Evolutionary conservation across 2,888 invertebrate species (phyloP).

Genomic region (Lithophane socia): DNA sequence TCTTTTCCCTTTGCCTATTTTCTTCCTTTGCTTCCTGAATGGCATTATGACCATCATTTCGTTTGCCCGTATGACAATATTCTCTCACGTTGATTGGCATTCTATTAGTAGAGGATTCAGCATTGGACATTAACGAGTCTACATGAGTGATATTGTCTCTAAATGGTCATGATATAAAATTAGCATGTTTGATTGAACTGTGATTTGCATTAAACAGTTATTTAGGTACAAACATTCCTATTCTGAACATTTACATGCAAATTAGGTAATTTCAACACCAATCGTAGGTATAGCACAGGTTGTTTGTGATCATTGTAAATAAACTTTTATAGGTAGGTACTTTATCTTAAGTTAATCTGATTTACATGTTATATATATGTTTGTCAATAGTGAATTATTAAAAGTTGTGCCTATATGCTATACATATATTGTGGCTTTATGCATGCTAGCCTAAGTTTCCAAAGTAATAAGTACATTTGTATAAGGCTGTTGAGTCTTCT

Average conservation of each 20-base stretch:
- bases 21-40: too few species aligned
- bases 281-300: conserved; percentile 15
- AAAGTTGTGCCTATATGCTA: background rate
- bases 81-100: background rate
- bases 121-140: background rate
- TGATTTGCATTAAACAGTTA: conserved; percentile 53
- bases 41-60: background rate
- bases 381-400: background rate
- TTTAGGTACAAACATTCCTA: conserved; percentile 40
- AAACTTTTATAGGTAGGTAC: background rate
- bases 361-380: background rate
- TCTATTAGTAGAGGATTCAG: background rate
- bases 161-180: conserved; percentile 33
- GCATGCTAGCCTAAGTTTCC: background rate
- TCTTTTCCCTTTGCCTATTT: too few species aligned
- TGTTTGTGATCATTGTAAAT: conserved; percentile 16
- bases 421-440: background rate
- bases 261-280: conserved; percentile 44
- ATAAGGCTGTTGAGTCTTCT: background rate
- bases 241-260: conserved; percentile 50
- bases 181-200: conserved; percentile 51
- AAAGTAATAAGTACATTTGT: background rate
- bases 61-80: background rate
- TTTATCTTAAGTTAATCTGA: conserved; percentile 15
- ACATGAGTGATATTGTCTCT: background rate